phyloP scores from a whole-genome alignment of 2,888 invertebrate genomes.

The Proisotoma minuta region DNA sequence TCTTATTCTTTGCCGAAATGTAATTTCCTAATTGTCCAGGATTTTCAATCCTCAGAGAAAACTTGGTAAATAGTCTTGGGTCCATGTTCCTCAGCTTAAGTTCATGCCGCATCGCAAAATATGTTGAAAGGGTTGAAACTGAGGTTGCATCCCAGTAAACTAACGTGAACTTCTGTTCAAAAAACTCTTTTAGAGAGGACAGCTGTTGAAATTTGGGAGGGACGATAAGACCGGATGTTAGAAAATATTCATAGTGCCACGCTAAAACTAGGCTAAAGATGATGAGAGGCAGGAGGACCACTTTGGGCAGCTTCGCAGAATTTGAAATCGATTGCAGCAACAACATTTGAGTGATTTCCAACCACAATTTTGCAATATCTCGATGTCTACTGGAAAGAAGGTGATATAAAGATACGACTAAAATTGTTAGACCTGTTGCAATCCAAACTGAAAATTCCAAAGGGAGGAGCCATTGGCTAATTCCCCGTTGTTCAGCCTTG shows the following conservation, averaged over 20 bases:
- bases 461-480: neutral
- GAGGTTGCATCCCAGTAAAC: no score
- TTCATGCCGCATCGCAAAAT: no score
- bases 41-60: no score
- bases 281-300: neutral
- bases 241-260: neutral
- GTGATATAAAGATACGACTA: neutral
- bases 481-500: neutral
- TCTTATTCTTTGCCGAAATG: no score
- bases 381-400: neutral
- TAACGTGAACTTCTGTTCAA: neutral
- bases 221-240: neutral
- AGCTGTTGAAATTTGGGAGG: neutral
- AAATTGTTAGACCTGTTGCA: neutral
- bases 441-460: neutral
- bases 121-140: no score
- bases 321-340: neutral
- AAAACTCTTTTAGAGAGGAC: neutral
- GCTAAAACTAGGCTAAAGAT: neutral
- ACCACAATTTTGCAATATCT: neutral
- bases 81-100: no score
- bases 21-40: no score
- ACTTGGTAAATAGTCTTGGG: no score
- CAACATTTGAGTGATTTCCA: neutral
- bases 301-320: neutral